Evolutionary conservation across 92 coral and sea anemone species (phyloP).

Genomic region (Epizoanthus rinbou): DNA sequence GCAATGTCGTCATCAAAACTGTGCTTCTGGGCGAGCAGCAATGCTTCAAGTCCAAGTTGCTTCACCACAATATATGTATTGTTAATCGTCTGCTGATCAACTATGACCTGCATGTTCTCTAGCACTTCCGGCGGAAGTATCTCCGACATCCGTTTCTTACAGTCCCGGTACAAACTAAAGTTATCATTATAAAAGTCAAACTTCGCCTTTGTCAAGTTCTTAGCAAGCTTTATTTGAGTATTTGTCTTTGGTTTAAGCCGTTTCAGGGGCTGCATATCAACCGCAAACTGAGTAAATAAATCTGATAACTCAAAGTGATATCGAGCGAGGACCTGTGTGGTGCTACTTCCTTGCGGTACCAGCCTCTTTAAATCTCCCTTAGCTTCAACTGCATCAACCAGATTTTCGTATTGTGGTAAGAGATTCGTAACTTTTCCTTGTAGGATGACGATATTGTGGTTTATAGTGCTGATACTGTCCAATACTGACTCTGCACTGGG

Average conservation of each 20-base stretch:
- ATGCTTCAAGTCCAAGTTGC: constrained; percentile 88
- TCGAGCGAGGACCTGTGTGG: constrained; percentile 88
- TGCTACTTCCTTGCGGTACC: constrained; percentile 73
- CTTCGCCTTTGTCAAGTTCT: constrained; percentile 79
- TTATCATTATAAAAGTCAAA: constrained; percentile 77
- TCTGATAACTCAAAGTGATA: constrained; percentile 92
- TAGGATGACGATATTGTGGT: constrained; percentile 55
- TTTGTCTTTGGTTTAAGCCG: constrained; percentile 87
- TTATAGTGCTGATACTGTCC: constrained; percentile 69
- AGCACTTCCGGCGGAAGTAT: constrained; percentile 73
- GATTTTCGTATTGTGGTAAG: constrained; percentile 83
- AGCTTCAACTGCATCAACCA: constrained; percentile 90
- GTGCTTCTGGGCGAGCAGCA: constrained; percentile 68
- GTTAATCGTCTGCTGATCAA: constrained; percentile 92
- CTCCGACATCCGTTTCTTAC: constrained; percentile 74
- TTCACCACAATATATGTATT: constrained; percentile 80
- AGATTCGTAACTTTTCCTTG: constrained; percentile 69
- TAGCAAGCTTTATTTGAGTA: constrained; percentile 84
- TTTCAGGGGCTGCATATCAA: constrained; percentile 88
- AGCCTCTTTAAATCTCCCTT: constrained; percentile 78
- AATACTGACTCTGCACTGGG: constrained; percentile 52
- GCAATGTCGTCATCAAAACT: constrained; percentile 69
- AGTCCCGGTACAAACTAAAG: constrained; percentile 74
- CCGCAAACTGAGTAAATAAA: constrained; percentile 95
- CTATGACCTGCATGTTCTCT: constrained; percentile 84